Conservation (phyloP, 1,140 invertebrate species). For the Zaprionus gabonicus region DNA sequence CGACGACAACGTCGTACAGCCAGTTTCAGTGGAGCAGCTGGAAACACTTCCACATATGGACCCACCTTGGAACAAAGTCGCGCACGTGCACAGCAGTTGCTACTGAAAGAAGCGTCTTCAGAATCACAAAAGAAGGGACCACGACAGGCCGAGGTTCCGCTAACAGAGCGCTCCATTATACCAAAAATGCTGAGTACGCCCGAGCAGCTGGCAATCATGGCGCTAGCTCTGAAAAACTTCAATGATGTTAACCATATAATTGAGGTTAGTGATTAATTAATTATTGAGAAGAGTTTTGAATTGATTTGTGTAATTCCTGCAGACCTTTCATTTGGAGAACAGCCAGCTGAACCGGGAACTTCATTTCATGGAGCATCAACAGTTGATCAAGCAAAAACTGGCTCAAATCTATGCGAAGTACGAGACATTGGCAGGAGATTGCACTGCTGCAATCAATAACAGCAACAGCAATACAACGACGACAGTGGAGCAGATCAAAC, state of each 20-base stretch:
- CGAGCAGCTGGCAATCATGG: conserved; percentile 78
- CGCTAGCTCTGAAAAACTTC: conserved; percentile 72
- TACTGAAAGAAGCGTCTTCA: conserved; percentile 14
- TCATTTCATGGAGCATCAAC: conserved; percentile 84
- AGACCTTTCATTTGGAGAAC: conserved; percentile 85
- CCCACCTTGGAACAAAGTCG: conserved; percentile 49
- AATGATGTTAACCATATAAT: conserved; percentile 82
- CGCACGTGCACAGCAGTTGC: conserved; percentile 34
- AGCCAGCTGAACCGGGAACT: conserved; percentile 83
- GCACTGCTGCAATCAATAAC: conserved; percentile 31
- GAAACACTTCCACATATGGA: conserved; percentile 10
- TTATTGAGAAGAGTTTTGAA: neutral
- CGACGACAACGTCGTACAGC: conserved; percentile 63
- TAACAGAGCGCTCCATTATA: conserved; percentile 66
- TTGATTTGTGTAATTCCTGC: conserved; percentile 2
- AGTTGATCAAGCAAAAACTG: conserved; percentile 80
- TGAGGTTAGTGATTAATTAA: conserved; percentile 54
- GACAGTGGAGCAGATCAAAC: conserved; percentile 77
- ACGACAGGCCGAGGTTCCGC: neutral
- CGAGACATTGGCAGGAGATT: conserved; percentile 51
- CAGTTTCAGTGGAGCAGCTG: conserved; percentile 62
- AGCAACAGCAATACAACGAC: conserved; percentile 50
- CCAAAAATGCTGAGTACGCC: conserved; percentile 76
- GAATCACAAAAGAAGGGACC: conserved; percentile 4
- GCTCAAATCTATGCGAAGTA: conserved; percentile 70